These are phyloP conservation scores for Acanthosoma haemorrhoidale DNA, from an alignment of 2,888 invertebrate genomes.

Conservation along the genomic window DNA sequence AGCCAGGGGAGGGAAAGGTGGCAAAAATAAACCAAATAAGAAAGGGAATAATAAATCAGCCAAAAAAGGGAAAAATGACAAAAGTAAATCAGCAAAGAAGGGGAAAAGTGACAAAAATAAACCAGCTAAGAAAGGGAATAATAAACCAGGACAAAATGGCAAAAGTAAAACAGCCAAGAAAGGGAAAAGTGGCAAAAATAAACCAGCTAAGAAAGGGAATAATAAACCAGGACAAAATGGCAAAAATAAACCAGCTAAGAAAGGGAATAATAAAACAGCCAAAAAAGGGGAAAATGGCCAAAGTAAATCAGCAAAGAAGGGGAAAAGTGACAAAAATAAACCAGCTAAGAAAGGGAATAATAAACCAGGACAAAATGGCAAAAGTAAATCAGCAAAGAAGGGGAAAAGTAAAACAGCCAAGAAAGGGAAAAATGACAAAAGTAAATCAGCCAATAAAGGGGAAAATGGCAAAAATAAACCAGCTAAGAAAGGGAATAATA, in stretches of 20 bases:
- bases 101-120: background rate
- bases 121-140: slow-evolving; percentile 32
- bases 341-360: background rate
- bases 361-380: background rate
- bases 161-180: background rate
- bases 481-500: background rate
- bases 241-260: background rate
- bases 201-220: background rate
- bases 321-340: no score
- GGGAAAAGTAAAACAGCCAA: slow-evolving; percentile 27
- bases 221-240: background rate
- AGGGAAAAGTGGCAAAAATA: background rate
- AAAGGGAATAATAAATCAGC: background rate
- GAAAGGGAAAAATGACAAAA: no score
- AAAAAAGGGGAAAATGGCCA: background rate
- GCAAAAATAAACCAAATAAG: background rate
- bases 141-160: background rate
- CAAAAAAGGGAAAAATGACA: background rate
- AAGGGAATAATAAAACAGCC: background rate
- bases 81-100: slow-evolving; percentile 13
- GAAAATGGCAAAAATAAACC: no score
- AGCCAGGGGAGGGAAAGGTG: no score
- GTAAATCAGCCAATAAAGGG: slow-evolving; percentile 35
- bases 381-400: background rate
- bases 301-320: no score